Evolutionary conservation across 2,888 invertebrate species (phyloP).

Genomic region (Drosophila subsilvestris): DNA sequence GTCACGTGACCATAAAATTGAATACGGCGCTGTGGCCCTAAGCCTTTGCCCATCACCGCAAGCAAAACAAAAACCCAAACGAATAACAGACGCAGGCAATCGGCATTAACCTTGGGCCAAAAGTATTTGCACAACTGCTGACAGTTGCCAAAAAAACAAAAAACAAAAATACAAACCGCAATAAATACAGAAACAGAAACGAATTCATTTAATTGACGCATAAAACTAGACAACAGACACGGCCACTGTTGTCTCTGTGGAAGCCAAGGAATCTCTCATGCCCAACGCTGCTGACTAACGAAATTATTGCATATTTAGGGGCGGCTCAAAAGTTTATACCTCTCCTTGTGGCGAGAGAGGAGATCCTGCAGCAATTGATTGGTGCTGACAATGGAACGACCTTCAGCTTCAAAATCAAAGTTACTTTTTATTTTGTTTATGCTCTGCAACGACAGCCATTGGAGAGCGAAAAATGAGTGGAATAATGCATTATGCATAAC

Average conservation of each 20-base stretch:
- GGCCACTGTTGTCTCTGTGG: background rate
- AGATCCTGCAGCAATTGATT: background rate
- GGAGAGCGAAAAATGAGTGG: constrained; percentile 11
- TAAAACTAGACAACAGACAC: constrained; percentile 36
- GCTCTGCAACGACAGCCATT: constrained; percentile 11
- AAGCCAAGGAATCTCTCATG: background rate
- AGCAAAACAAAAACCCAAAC: constrained; percentile 23
- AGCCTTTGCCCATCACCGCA: constrained; percentile 22
- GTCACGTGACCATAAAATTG: constrained; percentile 35
- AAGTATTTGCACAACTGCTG: constrained; percentile 62
- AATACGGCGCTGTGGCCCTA: constrained; percentile 5
- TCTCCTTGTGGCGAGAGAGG: too few relatives aligned
- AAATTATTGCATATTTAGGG: constrained; percentile 38
- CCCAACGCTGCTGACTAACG: constrained; percentile 13
- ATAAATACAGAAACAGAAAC: constrained; percentile 11
- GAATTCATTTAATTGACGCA: constrained; percentile 33
- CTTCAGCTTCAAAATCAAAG: constrained; percentile 31
- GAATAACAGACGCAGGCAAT: constrained; percentile 33
- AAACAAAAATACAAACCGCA: constrained; percentile 26
- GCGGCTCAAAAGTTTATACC: constrained; percentile 5
- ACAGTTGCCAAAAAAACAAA: constrained; percentile 29
- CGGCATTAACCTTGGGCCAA: constrained; percentile 58
- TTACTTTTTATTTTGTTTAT: constrained; percentile 1
- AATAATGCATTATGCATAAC: constrained; percentile 41
- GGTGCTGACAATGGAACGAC: constrained; percentile 13